Percentiles rank a stretch among this genome's conserved stretches.
phyloP scores from a whole-genome alignment of 2,797 vertebrate genomes.

The Macrochelys suwanniensis region DNA sequence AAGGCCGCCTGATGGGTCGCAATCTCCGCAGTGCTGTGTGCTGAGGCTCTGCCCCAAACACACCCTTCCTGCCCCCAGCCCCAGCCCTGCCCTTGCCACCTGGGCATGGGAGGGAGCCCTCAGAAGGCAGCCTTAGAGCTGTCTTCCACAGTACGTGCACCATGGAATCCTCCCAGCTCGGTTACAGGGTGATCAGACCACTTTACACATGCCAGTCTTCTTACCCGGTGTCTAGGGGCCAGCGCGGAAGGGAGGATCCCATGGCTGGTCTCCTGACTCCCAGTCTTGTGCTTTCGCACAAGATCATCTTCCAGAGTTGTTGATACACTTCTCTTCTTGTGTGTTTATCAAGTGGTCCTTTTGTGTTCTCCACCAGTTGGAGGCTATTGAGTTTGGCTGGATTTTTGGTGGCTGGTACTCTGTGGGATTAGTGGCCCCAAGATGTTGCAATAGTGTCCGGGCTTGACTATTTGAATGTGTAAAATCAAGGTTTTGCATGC shows the following conservation, averaged over 20 bases:
- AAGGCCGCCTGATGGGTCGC: not conserved
- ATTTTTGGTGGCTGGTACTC: too few species aligned
- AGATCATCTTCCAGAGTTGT: not conserved
- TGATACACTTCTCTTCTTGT: too few species aligned
- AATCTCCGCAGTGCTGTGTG: not conserved
- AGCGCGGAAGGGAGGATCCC: not conserved
- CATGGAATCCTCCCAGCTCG: not conserved
- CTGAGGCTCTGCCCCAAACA: not conserved
- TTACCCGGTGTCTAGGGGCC: rapidly evolving
- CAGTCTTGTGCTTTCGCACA: not conserved
- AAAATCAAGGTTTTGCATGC: too few species aligned
- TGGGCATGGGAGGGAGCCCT: not conserved
- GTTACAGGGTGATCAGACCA: too few species aligned
- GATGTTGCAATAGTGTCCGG: too few species aligned
- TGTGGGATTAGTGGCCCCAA: too few species aligned
- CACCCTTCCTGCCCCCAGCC: not conserved
- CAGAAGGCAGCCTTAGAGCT: not conserved
- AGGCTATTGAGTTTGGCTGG: too few species aligned
- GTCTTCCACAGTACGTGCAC: not conserved
- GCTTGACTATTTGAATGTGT: too few species aligned
- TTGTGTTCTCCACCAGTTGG: too few species aligned
- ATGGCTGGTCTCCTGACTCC: not conserved
- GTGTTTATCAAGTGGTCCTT: too few species aligned
- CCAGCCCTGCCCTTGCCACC: not conserved
- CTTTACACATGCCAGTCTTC: too few species aligned